Base-by-base conservation (phyloP, 2,797 vertebrate genomes). In the Heterohyrax brucei region DNA sequence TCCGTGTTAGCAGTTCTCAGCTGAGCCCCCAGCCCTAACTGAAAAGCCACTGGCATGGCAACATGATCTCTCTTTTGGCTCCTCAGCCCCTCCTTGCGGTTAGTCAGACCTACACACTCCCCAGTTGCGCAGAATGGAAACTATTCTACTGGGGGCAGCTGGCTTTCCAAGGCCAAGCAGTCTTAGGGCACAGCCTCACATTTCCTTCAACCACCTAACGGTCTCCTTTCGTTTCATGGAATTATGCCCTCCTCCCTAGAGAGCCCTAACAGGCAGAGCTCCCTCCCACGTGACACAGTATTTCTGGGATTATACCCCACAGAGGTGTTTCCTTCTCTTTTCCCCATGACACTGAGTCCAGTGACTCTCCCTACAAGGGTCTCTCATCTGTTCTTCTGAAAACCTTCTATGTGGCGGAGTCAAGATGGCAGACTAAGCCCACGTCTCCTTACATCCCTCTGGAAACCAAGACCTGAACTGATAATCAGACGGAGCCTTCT, bases 81-180 rank as follows among this genome's bases (percentile, higher is more conserved):
- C 89, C 96, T 87, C 94, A 95, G 97, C 91, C 95, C 95, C 95
- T 97, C 95, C 97, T 96, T 76, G 92, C 1, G 95, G 97, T 97
- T 96, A 97, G 93, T 97, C 95, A 96, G 95, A 95, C 96, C 91
- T 94, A 97, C 92, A 89, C 77, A 82, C 95, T 95, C 77, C 96
- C 95, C 89, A 91, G 87, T 97, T 97, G 97, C 91, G 70, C 95
- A 96, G 75, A 95, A 88, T 96, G 97, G 97, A 98, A 98, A 98
- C 96, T 97, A 97, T 97, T 98, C 96, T 16, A 3, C 89, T 93
- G 95, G 95, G 96, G 95, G 93, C 93, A 92, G 97, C 91, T 16
- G 85, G 85, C 75, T 95, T 95, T 94, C 86, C 91, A 96, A 94
- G 87, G 91, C 91, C 87, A 96, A 95, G 93, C 91, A 95, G 73